Percentiles rank a stretch among this genome's conserved stretches.
These are phyloP conservation scores for Sorex maritimensis DNA, from an alignment of 2,797 vertebrate species.

Conservation along the genomic window DNA sequence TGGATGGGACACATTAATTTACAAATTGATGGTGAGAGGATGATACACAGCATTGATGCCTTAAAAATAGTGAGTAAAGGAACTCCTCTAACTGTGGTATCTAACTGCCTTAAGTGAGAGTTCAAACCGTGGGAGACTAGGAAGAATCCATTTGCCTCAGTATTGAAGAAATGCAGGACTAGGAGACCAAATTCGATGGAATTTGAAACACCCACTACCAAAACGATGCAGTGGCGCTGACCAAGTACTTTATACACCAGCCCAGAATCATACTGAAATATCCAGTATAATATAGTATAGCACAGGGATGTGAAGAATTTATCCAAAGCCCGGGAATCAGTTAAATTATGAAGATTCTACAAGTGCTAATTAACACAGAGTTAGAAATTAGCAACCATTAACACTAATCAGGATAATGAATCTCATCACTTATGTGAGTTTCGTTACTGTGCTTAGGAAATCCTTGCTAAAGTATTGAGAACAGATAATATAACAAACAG, in stretches of 20 bases:
- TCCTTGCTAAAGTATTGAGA: too few relatives aligned
- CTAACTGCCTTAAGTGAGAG: neutral
- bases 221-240: too few relatives aligned
- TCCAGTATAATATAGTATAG: neutral
- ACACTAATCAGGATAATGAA: neutral
- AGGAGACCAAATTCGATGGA: rapidly evolving
- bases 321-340: neutral
- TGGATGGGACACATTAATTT: neutral
- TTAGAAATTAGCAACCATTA: neutral
- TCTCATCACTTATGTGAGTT: neutral
- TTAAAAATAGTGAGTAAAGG: neutral
- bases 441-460: too few relatives aligned
- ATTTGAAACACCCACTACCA: neutral
- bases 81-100: neutral
- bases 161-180: neutral
- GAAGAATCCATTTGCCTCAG: neutral
- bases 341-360: too few relatives aligned
- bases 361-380: too few relatives aligned
- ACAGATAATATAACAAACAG: too few relatives aligned
- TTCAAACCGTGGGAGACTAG: neutral
- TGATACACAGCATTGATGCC: neutral
- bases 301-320: too few relatives aligned
- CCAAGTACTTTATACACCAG: neutral
- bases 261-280: neutral
- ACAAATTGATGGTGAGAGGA: neutral